Conservation (phyloP, 2,797 vertebrate genomes). For the Acanthornis magna region DNA sequence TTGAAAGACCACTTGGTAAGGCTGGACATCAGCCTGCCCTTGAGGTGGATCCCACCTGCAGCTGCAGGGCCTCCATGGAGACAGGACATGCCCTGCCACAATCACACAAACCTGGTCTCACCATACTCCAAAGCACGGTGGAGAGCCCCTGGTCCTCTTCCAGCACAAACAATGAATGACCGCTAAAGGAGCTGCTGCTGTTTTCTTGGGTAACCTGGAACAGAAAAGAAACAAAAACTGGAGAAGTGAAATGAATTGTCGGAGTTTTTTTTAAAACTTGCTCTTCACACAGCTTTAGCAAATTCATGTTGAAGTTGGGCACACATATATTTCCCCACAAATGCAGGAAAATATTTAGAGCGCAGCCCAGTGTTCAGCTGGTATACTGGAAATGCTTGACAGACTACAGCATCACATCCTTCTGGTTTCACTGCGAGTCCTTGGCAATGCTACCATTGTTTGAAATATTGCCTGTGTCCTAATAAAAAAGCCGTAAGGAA, state of each 20-base stretch:
- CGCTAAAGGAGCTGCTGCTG: background rate
- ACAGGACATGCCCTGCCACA: background rate
- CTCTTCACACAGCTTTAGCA: background rate
- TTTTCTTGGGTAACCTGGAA: background rate
- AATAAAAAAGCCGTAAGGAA: background rate
- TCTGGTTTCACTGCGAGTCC: background rate
- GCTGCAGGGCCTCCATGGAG: background rate
- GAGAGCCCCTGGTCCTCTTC: background rate
- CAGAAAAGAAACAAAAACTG: background rate
- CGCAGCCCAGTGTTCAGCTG: background rate
- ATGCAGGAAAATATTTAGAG: background rate
- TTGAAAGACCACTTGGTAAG: background rate
- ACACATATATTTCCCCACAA: background rate
- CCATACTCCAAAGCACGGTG: accelerated
- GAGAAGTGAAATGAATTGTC: background rate
- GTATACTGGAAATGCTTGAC: background rate
- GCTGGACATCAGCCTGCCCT: background rate
- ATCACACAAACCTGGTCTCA: background rate
- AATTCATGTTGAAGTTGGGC: background rate
- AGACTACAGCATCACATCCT: background rate
- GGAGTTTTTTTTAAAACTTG: background rate
- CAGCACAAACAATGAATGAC: background rate
- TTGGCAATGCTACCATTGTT: background rate
- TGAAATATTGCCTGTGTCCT: background rate
- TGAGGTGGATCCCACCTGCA: background rate